phyloP scores from a whole-genome alignment of 2,797 vertebrate species.

The Cottoperca gobio region DNA sequence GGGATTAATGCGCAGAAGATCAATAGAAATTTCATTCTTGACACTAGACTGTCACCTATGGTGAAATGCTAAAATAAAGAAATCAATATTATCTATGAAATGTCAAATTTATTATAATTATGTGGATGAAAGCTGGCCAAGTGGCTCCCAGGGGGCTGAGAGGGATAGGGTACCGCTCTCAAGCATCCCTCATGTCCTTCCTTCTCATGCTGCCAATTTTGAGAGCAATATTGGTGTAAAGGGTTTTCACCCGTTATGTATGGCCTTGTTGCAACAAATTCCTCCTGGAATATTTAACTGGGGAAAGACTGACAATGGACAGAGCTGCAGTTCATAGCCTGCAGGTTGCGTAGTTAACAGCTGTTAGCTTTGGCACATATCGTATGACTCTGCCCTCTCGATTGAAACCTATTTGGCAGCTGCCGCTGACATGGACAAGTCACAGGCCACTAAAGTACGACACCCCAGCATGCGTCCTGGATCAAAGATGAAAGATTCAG shows the following conservation, averaged over 20 bases:
- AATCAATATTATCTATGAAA: slow-evolving; percentile 99
- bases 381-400: slow-evolving; percentile 78
- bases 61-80: slow-evolving; percentile 99
- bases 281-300: slow-evolving; percentile 98
- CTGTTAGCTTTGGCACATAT: slow-evolving; percentile 85
- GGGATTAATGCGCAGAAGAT: slow-evolving; percentile 99
- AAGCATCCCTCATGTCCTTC: slow-evolving; percentile 99
- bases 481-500: slow-evolving; percentile 73
- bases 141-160: slow-evolving; percentile 98
- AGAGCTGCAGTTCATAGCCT: slow-evolving; percentile 83
- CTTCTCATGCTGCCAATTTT: slow-evolving; percentile 99
- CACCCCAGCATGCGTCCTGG: slow-evolving; percentile 62
- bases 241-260: slow-evolving; percentile 95
- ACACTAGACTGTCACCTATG: slow-evolving; percentile 99
- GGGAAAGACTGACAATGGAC: slow-evolving; percentile 91
- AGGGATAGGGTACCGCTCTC: slow-evolving; percentile 99
- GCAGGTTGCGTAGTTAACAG: slow-evolving; percentile 88
- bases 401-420: slow-evolving; percentile 84
- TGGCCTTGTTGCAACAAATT: slow-evolving; percentile 94
- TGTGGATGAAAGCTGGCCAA: slow-evolving; percentile 99
- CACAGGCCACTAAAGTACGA: slow-evolving; percentile 72
- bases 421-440: slow-evolving; percentile 80
- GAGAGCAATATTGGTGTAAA: slow-evolving; percentile 98
- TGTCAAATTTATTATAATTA: slow-evolving; percentile 99
- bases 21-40: slow-evolving; percentile 99